phyloP scores from a whole-genome alignment of 2,113 vertebrate species.

The Macquaria ambigua region DNA sequence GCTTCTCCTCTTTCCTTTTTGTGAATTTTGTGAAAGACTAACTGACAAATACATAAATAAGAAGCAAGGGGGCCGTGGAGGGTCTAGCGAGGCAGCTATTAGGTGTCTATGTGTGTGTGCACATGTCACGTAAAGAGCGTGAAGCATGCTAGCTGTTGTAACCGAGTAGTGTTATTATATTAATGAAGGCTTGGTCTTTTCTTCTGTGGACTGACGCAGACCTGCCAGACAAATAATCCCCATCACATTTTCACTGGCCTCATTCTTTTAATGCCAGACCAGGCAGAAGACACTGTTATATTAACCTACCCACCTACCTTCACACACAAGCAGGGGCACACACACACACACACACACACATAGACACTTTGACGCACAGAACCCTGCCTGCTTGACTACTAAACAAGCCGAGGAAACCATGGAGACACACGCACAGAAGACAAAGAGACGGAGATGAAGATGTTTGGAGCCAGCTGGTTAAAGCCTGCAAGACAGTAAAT shows the following conservation, averaged over 20 bases:
- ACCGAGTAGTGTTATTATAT: slow-evolving; percentile 63
- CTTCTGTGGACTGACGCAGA: slow-evolving; percentile 40
- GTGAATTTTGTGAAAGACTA: slow-evolving; percentile 41
- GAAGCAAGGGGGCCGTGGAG: neutral
- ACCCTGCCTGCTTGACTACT: slow-evolving; percentile 3
- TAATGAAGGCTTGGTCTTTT: slow-evolving; percentile 63
- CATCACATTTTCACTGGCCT: slow-evolving; percentile 45
- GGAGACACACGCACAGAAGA: slow-evolving; percentile 35
- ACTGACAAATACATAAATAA: slow-evolving; percentile 58
- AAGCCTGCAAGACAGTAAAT: slow-evolving; percentile 68
- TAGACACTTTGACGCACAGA: slow-evolving; percentile 35
- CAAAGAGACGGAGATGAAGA: slow-evolving; percentile 36
- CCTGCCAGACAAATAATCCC: slow-evolving; percentile 51
- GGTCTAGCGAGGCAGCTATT: slow-evolving; percentile 17
- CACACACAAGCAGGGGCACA: slow-evolving; percentile 20
- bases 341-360: neutral
- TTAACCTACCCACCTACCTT: slow-evolving; percentile 45
- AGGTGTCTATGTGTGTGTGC: slow-evolving; percentile 19
- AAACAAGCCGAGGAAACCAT: slow-evolving; percentile 43
- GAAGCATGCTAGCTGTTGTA: slow-evolving; percentile 25
- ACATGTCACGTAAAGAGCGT: neutral
- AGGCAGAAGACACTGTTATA: slow-evolving; percentile 39
- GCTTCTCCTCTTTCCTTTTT: slow-evolving; percentile 37
- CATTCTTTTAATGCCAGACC: slow-evolving; percentile 46
- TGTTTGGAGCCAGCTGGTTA: slow-evolving; percentile 67